Evolutionary conservation across 1,140 invertebrate species (phyloP).

Genomic region (Solen grandis): DNA sequence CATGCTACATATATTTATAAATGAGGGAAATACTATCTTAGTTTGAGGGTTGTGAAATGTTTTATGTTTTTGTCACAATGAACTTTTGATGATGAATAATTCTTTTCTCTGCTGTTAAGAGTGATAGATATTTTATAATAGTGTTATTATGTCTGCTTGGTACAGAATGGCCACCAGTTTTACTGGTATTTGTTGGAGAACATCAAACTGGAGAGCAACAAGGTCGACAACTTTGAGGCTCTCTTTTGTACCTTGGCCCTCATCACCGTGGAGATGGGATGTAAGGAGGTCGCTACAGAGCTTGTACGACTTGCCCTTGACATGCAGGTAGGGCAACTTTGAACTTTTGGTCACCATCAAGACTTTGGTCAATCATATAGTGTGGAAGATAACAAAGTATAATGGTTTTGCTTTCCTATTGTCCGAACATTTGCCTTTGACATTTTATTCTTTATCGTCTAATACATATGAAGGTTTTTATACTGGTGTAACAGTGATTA

Average conservation of each 20-base stretch:
- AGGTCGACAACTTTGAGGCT: constrained; percentile 91
- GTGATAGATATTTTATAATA: too few relatives aligned
- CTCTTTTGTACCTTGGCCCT: constrained; percentile 95
- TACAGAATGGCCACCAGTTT: constrained; percentile 76
- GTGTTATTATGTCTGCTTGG: too few relatives aligned
- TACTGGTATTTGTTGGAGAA: constrained; percentile 85
- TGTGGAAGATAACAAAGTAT: not conserved
- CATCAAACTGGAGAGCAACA: constrained; percentile 89
- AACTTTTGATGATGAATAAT: too few relatives aligned
- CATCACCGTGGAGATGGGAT: constrained; percentile 91
- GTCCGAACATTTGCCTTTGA: not conserved
- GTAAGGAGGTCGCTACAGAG: constrained; percentile 92
- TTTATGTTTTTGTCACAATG: too few relatives aligned
- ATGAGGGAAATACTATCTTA: too few relatives aligned
- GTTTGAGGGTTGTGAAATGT: too few relatives aligned
- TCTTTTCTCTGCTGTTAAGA: not conserved
- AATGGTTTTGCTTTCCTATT: not conserved
- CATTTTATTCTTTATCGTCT: not conserved
- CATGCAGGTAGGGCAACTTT: constrained; percentile 81
- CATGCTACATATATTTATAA: too few relatives aligned
- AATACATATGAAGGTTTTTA: constrained; percentile 1
- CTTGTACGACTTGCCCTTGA: constrained; percentile 90
- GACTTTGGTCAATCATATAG: not conserved
- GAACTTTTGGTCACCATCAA: not conserved
- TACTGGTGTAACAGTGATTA: not conserved